Percentiles rank a stretch among this genome's conserved stretches.
These are phyloP conservation scores for Montipora sp. DNA, from an alignment of 64 coral and sea anemone species.

Conservation along the genomic window DNA sequence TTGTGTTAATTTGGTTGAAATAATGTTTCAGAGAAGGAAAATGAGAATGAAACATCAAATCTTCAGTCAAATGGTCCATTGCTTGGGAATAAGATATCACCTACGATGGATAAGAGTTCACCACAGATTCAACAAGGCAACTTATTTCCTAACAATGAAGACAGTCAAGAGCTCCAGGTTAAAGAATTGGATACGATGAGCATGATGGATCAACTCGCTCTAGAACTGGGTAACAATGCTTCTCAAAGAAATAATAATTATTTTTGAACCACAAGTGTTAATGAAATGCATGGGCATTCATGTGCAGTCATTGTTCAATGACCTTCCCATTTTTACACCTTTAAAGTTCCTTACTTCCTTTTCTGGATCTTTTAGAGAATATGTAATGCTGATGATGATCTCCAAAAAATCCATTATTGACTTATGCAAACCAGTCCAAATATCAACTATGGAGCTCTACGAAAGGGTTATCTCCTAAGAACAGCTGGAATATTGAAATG, in stretches of 20 bases:
- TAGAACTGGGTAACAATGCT: background rate
- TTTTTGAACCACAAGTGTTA: too few relatives aligned
- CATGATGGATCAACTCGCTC: conserved; percentile 45
- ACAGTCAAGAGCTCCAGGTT: background rate
- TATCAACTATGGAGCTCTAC: too few relatives aligned
- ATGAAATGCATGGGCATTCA: background rate
- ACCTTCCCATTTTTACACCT: too few relatives aligned
- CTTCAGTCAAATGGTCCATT: conserved; percentile 21
- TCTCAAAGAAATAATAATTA: background rate
- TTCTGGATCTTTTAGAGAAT: too few relatives aligned
- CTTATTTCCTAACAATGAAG: background rate
- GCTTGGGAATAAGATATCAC: background rate
- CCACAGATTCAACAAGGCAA: conserved; percentile 11
- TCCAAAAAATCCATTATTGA: too few relatives aligned
- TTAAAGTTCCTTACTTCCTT: too few relatives aligned
- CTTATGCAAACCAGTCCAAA: too few relatives aligned
- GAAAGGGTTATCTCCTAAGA: too few relatives aligned
- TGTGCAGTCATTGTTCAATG: too few relatives aligned
- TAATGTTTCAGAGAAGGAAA: conserved; percentile 29
- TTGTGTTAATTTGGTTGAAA: background rate
- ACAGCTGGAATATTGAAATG: too few relatives aligned
- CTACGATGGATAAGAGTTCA: background rate
- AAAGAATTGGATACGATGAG: conserved; percentile 9
- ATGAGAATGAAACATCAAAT: conserved; percentile 18
- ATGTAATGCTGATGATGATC: too few relatives aligned